A percentile compares a stretch with the other conserved stretches of the same genome.
These are phyloP conservation scores for Drosophila sp. DNA, from an alignment of 1,140 invertebrate species.

Conservation along the genomic window DNA sequence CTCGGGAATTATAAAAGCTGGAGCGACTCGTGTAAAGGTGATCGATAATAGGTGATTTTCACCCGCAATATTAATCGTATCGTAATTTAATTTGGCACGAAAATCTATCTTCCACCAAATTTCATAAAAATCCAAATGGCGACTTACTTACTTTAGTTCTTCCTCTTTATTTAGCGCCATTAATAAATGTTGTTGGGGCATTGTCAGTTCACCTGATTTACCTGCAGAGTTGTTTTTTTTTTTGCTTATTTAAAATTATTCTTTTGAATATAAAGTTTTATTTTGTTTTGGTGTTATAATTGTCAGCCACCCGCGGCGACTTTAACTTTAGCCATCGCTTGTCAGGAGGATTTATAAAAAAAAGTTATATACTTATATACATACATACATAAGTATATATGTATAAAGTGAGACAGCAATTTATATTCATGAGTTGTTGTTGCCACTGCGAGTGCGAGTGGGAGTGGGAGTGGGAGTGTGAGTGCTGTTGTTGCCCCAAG, in stretches of 20 bases:
- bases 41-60: no score
- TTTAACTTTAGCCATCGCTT: conserved; percentile 37
- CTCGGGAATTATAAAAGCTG: no score
- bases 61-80: no score
- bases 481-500: conserved; percentile 52
- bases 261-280: conserved; percentile 16
- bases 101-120: no score
- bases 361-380: background rate
- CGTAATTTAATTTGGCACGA: no score
- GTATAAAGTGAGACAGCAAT: conserved; percentile 65
- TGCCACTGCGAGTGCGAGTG: conserved; percentile 51
- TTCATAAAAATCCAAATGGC: no score
- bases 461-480: conserved; percentile 28
- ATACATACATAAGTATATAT: background rate
- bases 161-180: conserved; percentile 31
- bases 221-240: conserved; percentile 32
- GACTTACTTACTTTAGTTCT: background rate
- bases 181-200: conserved; percentile 39
- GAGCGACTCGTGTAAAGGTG: no score
- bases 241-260: conserved; percentile 12
- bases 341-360: background rate
- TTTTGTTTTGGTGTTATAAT: conserved; percentile 60
- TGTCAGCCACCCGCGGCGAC: conserved; percentile 65
- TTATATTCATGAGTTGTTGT: conserved; percentile 80
- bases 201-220: conserved; percentile 42